Base-by-base conservation (phyloP, 2,113 vertebrate species). In the Pao palembangensis region DNA sequence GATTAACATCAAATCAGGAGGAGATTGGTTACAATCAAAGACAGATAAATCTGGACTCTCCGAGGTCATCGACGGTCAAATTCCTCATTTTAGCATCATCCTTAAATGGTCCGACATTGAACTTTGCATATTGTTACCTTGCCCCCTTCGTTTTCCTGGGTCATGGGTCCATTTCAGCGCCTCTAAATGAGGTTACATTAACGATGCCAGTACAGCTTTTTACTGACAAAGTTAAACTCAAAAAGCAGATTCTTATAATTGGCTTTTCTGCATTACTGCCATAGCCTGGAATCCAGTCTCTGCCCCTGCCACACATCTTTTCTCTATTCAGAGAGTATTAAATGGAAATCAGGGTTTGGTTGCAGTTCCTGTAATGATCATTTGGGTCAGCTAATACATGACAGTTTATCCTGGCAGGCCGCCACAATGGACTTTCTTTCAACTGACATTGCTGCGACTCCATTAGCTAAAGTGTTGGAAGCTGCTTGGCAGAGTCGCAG, bases 401-500 rank as follows among this genome's bases (percentile, higher is more conserved):
- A 41, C 61, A 70, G 69, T 82, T 83, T 76, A 75, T 86, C 73
- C 75, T 78, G 82, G 75, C 76, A 61, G 67, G 62, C 76, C 58
- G 77, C 79, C 75, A 84, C 78, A 41, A 60, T n/a, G 69, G 58
- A 80, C 81, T 80, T 74, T 67, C 60, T 57, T 82, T 76, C 64
- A 70, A 83, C 80, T 88, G 84, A 89, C 84, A 84, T 79, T 76
- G 76, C 82, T 81, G 70, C 74, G 86, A 88, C 79, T 89, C 87
- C 81, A 88, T 88, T 89, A 90, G 79, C 74, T 66, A 59, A 77
- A 81, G 78, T 82, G 68, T 76, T 79, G 68, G 64, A 66, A 76
- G 79, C 87, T 41, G 44, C 75, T 82, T 82, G 81, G 79, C 82
- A 79, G 82, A 73, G 76, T 88, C 75, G 67, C 69, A 58, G 51